Evolutionary conservation across 2,888 invertebrate genomes (phyloP).

Genomic region (Sipunculus nudus): DNA sequence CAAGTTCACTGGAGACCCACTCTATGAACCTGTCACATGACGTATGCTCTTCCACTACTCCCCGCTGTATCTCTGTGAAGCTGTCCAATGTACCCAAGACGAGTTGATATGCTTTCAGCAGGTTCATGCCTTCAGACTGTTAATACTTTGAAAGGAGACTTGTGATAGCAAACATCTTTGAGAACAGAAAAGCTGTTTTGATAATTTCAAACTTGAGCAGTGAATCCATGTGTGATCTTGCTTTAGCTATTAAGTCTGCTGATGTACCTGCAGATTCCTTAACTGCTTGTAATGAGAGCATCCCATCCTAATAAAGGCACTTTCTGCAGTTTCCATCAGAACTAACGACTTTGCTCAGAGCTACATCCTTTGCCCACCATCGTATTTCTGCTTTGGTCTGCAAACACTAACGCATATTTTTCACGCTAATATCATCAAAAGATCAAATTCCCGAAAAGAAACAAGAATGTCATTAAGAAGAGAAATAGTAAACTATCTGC

Average conservation of each 20-base stretch:
- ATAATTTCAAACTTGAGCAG: background rate
- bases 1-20: background rate
- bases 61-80: background rate
- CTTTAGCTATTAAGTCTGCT: background rate
- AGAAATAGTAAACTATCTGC: slow-evolving; percentile 2
- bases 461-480: background rate
- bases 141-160: background rate
- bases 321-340: background rate
- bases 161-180: background rate
- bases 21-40: background rate
- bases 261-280: background rate
- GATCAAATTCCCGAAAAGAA: slow-evolving; percentile 66
- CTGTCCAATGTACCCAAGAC: background rate
- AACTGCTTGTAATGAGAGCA: background rate
- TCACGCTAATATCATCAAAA: background rate
- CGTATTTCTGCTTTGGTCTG: background rate
- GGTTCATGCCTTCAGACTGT: slow-evolving; percentile 1
- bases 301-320: background rate
- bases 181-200: background rate
- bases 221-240: background rate
- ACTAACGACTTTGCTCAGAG: background rate
- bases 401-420: background rate
- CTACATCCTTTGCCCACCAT: background rate
- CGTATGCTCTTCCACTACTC: background rate
- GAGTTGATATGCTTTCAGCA: background rate